These are phyloP conservation scores for Myotis myotis DNA, from an alignment of 2,797 vertebrate species.

Conservation along the genomic window DNA sequence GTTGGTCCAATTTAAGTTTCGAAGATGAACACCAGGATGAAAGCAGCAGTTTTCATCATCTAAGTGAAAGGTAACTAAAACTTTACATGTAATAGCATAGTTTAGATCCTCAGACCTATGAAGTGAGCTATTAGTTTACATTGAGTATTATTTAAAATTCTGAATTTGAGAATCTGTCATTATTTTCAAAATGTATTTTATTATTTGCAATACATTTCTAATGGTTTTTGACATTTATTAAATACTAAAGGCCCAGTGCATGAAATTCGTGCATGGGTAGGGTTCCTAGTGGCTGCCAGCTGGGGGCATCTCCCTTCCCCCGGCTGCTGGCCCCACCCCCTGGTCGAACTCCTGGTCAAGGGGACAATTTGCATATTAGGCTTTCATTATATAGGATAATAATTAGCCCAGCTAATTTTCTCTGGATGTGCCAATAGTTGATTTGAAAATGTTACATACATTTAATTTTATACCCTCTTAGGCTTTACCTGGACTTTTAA, in stretches of 20 bases:
- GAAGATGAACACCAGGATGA: constrained; percentile 98
- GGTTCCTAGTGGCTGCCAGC: too few species aligned
- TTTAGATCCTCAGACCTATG: not conserved
- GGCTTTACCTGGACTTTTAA: not conserved
- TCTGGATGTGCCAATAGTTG: not conserved
- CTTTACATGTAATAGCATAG: not conserved
- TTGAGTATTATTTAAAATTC: not conserved
- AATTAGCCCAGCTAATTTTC: constrained; percentile 7
- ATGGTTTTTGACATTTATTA: not conserved
- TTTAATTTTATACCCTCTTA: constrained; percentile 29
- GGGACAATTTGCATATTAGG: too few species aligned
- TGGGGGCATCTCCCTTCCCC: too few species aligned
- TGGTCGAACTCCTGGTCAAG: too few species aligned
- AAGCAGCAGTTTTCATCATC: constrained; percentile 98
- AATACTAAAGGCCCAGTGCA: not conserved
- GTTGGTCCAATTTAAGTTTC: constrained; percentile 99
- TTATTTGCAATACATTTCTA: not conserved
- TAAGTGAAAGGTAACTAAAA: constrained; percentile 95
- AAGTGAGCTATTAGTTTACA: not conserved
- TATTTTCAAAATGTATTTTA: constrained; percentile 44
- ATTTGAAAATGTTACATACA: not conserved
- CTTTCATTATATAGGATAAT: not conserved
- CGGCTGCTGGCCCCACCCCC: too few species aligned
- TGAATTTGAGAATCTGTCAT: not conserved
- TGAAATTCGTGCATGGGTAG: too few species aligned